Evolutionary conservation across 2,888 invertebrate species (phyloP).

Genomic region (Augiades crinisus): DNA sequence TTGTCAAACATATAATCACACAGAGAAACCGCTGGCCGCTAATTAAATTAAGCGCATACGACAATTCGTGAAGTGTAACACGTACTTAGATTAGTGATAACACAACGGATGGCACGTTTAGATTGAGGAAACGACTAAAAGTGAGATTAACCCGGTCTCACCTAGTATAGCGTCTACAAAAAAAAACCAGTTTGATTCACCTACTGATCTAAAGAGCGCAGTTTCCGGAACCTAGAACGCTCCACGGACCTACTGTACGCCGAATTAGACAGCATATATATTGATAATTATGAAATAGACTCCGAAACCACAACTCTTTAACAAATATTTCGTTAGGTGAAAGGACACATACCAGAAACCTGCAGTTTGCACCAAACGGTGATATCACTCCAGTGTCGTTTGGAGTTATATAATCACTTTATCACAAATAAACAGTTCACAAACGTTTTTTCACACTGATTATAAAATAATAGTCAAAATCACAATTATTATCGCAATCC

Average conservation of each 20-base stretch:
- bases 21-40: slow-evolving; percentile 41
- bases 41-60: slow-evolving; percentile 55
- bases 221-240: slow-evolving; percentile 51
- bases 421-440: slow-evolving; percentile 59
- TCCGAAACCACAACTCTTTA: slow-evolving; percentile 46
- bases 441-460: slow-evolving; percentile 35
- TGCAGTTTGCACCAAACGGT: slow-evolving; percentile 43
- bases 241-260: neutral
- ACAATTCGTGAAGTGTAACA: slow-evolving; percentile 35
- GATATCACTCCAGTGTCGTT: slow-evolving; percentile 45
- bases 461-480: slow-evolving; percentile 45
- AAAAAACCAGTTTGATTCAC: slow-evolving; percentile 68
- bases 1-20: slow-evolving; percentile 40
- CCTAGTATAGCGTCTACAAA: slow-evolving; percentile 45
- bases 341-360: slow-evolving; percentile 73
- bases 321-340: slow-evolving; percentile 70
- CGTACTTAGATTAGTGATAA: slow-evolving; percentile 37
- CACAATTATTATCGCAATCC: slow-evolving; percentile 49
- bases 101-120: slow-evolving; percentile 40
- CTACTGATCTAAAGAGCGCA: slow-evolving; percentile 63
- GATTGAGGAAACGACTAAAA: slow-evolving; percentile 54
- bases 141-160: slow-evolving; percentile 56
- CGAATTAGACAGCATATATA: neutral
- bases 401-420: slow-evolving; percentile 46
- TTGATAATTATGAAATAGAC: slow-evolving; percentile 10